Evolutionary conservation across 2,888 invertebrate genomes (phyloP), one percentile per base, ranked within the genome.

Genomic region (Hydropsyche betteni): DNA sequence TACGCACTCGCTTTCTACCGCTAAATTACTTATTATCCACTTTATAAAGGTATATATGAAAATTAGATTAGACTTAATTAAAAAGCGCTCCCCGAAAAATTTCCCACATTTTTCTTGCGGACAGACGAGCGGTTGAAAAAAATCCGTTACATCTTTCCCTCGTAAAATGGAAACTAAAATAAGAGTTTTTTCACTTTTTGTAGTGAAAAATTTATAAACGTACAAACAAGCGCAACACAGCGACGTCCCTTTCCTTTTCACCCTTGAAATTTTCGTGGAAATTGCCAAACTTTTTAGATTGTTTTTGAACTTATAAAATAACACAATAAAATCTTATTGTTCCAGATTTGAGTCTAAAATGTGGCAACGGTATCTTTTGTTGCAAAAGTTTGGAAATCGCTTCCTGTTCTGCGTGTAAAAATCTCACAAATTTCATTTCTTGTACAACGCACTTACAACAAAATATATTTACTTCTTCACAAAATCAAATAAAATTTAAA

Each of bases 241-340:
- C 64, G 34, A 12, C 64, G n/a, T 64, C 34, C n/a, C 55, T n/a
- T 55, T 14, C 16, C 55, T 16, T n/a, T 16, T 16, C 55, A 16
- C 55, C 55, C 55, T n/a, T 14, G 64, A 64, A 64, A 64, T 64
- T 64, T 64, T 64, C 64, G 34, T 36, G 64, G 64, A 64, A 64
- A 64, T 64, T 64, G 64, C 64, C 36, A 64, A 64, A 64, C 36
- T 64, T 64, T 64, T 64, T 64, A 64, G 64, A 64, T 64, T 64
- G 64, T 64, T 36, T 64, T 64, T 64, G 64, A 64, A 64, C 64
- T 64, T 64, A 64, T 64, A 64, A 64, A 64, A 64, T 64, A 64
- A 64, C 64, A 64, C 36, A 64, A 64, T 64, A 64, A 64, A 64
- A 64, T 64, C 36, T 64, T 64, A 64, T 64, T 64, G 64, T 64